Base-by-base conservation (phyloP, 1,140 invertebrate species). In the Cardiocondyla obscurior region DNA sequence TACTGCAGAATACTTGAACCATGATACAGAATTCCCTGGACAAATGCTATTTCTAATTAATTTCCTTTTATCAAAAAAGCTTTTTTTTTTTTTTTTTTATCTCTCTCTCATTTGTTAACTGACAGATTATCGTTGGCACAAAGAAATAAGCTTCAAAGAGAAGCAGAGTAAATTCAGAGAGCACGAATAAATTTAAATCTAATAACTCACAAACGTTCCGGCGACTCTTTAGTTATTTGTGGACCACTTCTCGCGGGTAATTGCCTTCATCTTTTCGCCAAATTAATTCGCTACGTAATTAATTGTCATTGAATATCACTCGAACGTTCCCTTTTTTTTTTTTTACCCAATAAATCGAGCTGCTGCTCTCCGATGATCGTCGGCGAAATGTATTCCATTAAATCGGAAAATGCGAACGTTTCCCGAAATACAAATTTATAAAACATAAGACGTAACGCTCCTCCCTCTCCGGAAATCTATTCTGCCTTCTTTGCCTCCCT, bases 391-490 rank as follows among this genome's bases (percentile, higher is more conserved):
- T 22, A 22, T n/a, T n/a, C 14, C 25, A n/a, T 69, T 16, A 39
- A 67, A 51, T 28, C 44, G 30, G n/a, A 30, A 51, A 51, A 39
- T 5, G 6, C 33, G 14, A 28, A 42, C 33, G 33, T 25, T 55
- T 55, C 46, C 62, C 62, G 36, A 79, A 79, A 79, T 79, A 79
- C n/a, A n/a, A 53, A 79, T 67, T 79, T 67, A 53, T 79, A 42
- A 79, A 79, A 79, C 74, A 79, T 16, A 33, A 69, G 33, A 69
- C 36, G 62, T 67, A 60, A 30, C 16, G 49, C 25, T 69, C 5
- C 7, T 22, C 33, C 33, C 28, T 46, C 10, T 19, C 10, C 30
- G 4, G 39, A 67, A 19, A 8, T 44, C 60, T 10, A 65, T 67
- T 53, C 62, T 77, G 10, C 42, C n/a, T 36, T 7, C 8, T 3